Base-by-base conservation (phyloP, 2,113 vertebrate species). In the Bufo gargarizans region DNA sequence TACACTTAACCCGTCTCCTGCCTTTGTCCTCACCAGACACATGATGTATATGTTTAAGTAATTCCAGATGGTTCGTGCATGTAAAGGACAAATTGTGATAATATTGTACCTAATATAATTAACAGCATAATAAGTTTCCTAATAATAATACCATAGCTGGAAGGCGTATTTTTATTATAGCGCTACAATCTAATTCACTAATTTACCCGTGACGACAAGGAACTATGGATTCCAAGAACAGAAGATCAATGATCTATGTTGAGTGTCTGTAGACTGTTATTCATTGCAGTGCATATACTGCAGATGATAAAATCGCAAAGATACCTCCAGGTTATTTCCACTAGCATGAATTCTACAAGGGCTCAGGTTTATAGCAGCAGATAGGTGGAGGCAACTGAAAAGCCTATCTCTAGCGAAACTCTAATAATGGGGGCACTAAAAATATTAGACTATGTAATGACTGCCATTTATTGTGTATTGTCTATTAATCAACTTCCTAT, bases 231-330 rank as follows among this genome's bases (percentile, higher is more conserved):
- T 69, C 63, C 43, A 50, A 61, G 78, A 81, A 81, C 20, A 22
- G 63, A 84, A 69, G 82, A 84, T 84, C 82, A 84, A 84, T 84
- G 82, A 71, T 84, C 63, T 53, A 55, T 55, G 71, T 50, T 69
- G 47, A 14, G 49, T 71, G 47, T 84, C 63, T 84, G 63, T 13
- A 84, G 82, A 71, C 82, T 71, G 59, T 69, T 84, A 84, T 84
- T 84, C 82, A 84, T 84, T 71, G 82, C 82, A 84, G 55, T 67
- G 82, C 63, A 50, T 83, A 71, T 33, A 84, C 55, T 84, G 65
- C 59, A 71, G 45, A 83, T 83, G 81, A 69, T 83, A 83, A 69
- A 67, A 83, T 83, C 63, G 53, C 50, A 17, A 67, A 22, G 22
- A 55, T 55, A 84, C 82, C 59, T 67, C 81, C 63, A 33, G 78